phyloP scores from a whole-genome alignment of 2,113 vertebrate genomes.

The Bos taurus region ARS-UCD2.0 NC_037338.1:100044001-100044500 shows the following conservation, averaged over 20 bases:
- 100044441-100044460: neutral
- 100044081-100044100: too few relatives aligned
- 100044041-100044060: neutral
- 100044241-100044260: neutral
- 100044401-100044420: neutral
- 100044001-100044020: neutral
- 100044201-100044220: neutral
- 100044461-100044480: rapidly evolving
- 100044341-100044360: neutral
- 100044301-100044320: rapidly evolving
- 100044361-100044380: neutral
- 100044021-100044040: neutral
- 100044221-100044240: neutral
- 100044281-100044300: neutral
- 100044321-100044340: rapidly evolving
- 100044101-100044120: neutral
- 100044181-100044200: rapidly evolving
- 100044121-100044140: neutral
- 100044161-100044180: rapidly evolving
- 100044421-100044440: neutral
- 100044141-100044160: neutral
- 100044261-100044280: neutral
- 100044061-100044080: neutral
- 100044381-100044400: neutral
- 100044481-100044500: neutral